These are phyloP conservation scores for Tanypteryx hageni DNA, from an alignment of 2,888 invertebrate species.

Conservation along the genomic window DNA sequence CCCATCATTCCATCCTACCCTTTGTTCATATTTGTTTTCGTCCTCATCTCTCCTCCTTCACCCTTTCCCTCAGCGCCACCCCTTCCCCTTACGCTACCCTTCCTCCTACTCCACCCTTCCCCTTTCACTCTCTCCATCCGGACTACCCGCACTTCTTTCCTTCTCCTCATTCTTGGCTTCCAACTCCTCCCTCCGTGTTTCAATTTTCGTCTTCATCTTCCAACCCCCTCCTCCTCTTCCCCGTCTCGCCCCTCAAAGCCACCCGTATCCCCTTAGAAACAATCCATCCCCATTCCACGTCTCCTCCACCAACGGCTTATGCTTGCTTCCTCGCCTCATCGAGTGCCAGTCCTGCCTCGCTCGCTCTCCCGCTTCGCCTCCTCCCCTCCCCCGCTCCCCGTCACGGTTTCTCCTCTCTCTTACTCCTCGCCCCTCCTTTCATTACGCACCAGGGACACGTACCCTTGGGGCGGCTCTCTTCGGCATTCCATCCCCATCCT, in stretches of 20 bases:
- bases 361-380: too few species aligned
- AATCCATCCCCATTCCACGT: neutral
- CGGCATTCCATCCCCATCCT: conserved; percentile 34
- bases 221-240: neutral
- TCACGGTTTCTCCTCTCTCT: neutral
- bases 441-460: conserved; percentile 50
- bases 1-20: neutral
- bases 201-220: neutral
- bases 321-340: neutral
- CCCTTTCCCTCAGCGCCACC: neutral
- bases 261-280: neutral
- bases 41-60: neutral
- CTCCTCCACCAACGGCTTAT: neutral
- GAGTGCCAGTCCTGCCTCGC: neutral
- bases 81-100: neutral
- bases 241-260: neutral
- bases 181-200: neutral
- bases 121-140: neutral
- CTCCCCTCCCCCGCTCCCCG: neutral
- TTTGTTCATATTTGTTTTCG: neutral
- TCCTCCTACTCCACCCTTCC: neutral
- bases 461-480: conserved; percentile 24
- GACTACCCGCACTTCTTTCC: neutral
- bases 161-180: neutral
- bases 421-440: conserved; percentile 12